Conservation (phyloP, 2,797 vertebrate genomes). For the Rhinoraja longicauda region DNA sequence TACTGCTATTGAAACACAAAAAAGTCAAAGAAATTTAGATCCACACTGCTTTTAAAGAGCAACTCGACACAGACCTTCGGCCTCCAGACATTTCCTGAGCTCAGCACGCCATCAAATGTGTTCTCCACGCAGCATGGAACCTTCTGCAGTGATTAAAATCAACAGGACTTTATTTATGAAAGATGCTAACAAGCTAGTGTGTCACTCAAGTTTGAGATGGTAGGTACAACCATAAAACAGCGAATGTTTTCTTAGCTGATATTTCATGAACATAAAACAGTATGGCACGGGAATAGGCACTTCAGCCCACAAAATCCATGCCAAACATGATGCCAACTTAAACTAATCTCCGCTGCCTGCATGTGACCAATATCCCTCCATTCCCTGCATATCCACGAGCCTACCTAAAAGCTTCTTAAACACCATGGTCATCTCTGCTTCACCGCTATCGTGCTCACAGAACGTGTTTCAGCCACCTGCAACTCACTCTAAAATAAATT, state of each 20-base stretch:
- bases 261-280: neutral
- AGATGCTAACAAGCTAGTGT: neutral
- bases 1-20: neutral
- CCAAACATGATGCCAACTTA: too few species aligned
- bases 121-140: neutral
- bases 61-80: slow-evolving; percentile 49
- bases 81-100: slow-evolving; percentile 43
- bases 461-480: too few species aligned
- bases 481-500: too few species aligned
- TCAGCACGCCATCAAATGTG: slow-evolving; percentile 43
- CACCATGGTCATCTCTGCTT: too few species aligned
- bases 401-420: too few species aligned
- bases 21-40: neutral
- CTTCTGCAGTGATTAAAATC: neutral
- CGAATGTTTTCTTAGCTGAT: neutral
- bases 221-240: neutral
- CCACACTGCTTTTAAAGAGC: slow-evolving; percentile 38
- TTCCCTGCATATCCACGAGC: too few species aligned
- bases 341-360: too few species aligned
- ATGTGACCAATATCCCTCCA: too few species aligned
- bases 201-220: neutral
- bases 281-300: too few species aligned
- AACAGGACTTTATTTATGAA: neutral
- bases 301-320: too few species aligned
- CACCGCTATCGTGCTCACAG: too few species aligned